phyloP scores from a whole-genome alignment of 2,797 vertebrate species.

The Sternotherus odoratus region DNA sequence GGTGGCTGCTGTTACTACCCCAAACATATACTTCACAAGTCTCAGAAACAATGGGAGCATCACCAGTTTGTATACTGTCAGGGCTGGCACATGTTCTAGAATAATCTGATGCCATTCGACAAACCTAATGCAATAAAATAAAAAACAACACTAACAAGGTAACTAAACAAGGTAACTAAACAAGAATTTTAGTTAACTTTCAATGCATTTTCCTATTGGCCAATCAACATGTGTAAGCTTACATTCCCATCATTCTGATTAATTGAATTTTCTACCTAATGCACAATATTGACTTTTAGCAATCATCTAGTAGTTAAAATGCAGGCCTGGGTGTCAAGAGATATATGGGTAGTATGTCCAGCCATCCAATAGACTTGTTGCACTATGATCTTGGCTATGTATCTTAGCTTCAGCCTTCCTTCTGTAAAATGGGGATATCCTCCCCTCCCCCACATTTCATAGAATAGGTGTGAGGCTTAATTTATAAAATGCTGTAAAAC shows the following conservation, averaged over 20 bases:
- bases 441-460: not conserved
- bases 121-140: slow-evolving; percentile 84
- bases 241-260: not conserved
- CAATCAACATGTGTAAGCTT: not conserved
- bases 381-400: not conserved
- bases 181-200: not conserved
- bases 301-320: not conserved
- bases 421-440: not conserved
- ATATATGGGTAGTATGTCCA: not conserved
- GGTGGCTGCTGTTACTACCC: slow-evolving; percentile 89
- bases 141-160: not conserved
- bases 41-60: slow-evolving; percentile 92
- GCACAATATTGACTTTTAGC: not conserved
- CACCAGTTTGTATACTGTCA: slow-evolving; percentile 95
- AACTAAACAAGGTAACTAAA: not conserved
- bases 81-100: slow-evolving; percentile 97
- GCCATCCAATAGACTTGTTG: not conserved
- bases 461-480: not conserved
- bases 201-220: not conserved
- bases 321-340: not conserved
- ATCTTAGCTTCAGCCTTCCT: not conserved
- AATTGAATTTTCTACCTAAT: not conserved
- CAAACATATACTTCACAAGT: slow-evolving; percentile 96
- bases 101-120: slow-evolving; percentile 98
- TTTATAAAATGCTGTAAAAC: not conserved